A percentile compares a stretch with the other conserved stretches of the same genome.
These are phyloP conservation scores for Peromyscus leucopus DNA, from an alignment of 2,113 vertebrate species.

Conservation along the genomic window DNA sequence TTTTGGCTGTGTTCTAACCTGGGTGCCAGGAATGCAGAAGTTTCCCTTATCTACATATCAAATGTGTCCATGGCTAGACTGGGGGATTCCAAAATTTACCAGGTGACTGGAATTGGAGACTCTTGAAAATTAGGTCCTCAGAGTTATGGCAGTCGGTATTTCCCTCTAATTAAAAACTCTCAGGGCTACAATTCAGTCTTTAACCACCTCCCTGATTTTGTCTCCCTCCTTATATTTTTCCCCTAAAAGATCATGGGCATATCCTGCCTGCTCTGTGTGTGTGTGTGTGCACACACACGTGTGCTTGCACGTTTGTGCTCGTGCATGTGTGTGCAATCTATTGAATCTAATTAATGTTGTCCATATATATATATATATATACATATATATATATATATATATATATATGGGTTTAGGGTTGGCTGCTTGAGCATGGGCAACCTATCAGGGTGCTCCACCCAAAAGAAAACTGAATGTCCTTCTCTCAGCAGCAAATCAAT, in stretches of 20 bases:
- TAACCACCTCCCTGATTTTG: neutral
- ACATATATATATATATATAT: neutral
- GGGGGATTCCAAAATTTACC: neutral
- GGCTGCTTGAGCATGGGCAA: neutral
- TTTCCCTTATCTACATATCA: neutral
- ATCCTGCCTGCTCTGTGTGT: neutral
- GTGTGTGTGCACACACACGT: too few relatives aligned
- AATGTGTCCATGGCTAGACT: accelerated
- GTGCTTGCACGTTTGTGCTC: neutral
- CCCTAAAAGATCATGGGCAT: accelerated
- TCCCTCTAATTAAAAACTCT: neutral
- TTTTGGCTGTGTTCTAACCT: neutral
- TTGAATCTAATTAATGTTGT: neutral
- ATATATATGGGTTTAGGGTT: neutral
- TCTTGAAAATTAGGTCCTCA: neutral
- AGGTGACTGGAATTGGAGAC: neutral
- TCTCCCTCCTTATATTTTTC: neutral
- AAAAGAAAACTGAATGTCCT: neutral
- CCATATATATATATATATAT: neutral
- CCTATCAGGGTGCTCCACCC: neutral
- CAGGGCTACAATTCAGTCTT: neutral
- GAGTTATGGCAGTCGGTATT: neutral
- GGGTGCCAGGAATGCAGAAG: neutral
- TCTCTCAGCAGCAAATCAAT: neutral
- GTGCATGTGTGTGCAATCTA: neutral